phyloP scores from a whole-genome alignment of 2,888 invertebrate species.

The Cheilosia scutellata region DNA sequence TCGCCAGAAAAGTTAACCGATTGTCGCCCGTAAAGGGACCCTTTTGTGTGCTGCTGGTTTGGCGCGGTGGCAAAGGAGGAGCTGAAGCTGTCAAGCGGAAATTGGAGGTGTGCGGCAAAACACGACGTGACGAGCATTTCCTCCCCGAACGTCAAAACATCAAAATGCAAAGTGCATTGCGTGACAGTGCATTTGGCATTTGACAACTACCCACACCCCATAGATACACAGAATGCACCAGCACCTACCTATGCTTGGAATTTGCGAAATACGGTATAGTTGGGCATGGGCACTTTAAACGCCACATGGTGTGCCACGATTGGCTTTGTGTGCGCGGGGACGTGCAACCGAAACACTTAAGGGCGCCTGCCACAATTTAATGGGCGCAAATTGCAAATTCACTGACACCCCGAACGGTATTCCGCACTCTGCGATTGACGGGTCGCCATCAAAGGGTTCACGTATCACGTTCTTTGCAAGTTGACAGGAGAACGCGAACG shows the following conservation, averaged over 20 bases:
- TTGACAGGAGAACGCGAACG: conserved; percentile 1
- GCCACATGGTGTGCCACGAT: conserved; percentile 74
- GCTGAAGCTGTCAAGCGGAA: conserved; percentile 78
- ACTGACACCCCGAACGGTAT: conserved; percentile 65
- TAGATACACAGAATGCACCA: background rate
- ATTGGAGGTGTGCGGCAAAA: conserved; percentile 85
- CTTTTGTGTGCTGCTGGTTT: conserved; percentile 3
- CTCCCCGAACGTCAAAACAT: conserved; percentile 83
- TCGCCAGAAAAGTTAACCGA: conserved; percentile 57
- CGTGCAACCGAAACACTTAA: conserved; percentile 73
- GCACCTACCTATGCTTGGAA: conserved; percentile 4
- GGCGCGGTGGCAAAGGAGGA: conserved; percentile 1
- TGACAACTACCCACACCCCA: conserved; percentile 62
- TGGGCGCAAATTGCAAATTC: conserved; percentile 75
- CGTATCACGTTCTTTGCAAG: background rate
- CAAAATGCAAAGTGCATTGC: conserved; percentile 80
- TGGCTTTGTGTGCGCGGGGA: conserved; percentile 69
- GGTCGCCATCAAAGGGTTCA: conserved; percentile 43
- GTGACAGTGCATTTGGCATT: conserved; percentile 77
- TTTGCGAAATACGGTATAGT: conserved; percentile 37
- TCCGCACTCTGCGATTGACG: conserved; percentile 53
- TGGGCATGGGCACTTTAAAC: conserved; percentile 68
- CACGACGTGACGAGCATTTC: conserved; percentile 85
- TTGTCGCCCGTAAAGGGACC: conserved; percentile 35
- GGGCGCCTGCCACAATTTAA: conserved; percentile 76